A percentile compares a stretch with the other conserved stretches of the same genome.
phyloP scores from a whole-genome alignment of 2,797 vertebrate species.

The Gadopsis marmoratus region DNA sequence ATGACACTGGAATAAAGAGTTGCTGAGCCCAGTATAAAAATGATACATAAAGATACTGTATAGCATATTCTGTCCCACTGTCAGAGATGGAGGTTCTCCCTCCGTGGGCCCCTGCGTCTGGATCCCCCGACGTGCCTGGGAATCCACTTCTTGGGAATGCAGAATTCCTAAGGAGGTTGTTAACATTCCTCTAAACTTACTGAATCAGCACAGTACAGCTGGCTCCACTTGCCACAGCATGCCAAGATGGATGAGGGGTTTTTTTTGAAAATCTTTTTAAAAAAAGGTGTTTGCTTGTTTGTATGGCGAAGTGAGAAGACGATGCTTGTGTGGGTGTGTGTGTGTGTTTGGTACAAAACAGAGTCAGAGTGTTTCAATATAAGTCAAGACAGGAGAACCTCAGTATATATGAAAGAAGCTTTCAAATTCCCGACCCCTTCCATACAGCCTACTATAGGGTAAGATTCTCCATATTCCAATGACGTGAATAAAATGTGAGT shows the following conservation, averaged over 20 bases:
- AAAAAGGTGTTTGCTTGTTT: constrained; percentile 52
- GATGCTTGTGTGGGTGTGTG: constrained; percentile 25
- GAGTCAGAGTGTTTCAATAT: constrained; percentile 61
- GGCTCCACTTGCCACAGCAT: constrained; percentile 69
- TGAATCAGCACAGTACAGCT: constrained; percentile 81
- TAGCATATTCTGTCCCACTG: constrained; percentile 5
- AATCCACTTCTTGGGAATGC: constrained; percentile 71
- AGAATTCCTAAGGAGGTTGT: constrained; percentile 81
- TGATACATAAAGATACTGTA: not conserved
- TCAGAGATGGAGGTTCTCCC: constrained; percentile 49
- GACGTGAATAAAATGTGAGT: constrained; percentile 21
- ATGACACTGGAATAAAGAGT: not conserved
- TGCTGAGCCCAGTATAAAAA: not conserved
- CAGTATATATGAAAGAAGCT: constrained; percentile 73
- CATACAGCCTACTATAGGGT: constrained; percentile 31
- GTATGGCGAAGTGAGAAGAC: constrained; percentile 37
- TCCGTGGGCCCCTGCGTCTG: constrained; percentile 61
- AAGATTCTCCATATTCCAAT: constrained; percentile 17
- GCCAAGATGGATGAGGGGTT: constrained; percentile 52
- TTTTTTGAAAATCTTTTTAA: not conserved
- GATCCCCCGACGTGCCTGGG: constrained; percentile 64
- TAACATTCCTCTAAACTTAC: constrained; percentile 80
- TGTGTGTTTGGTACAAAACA: constrained; percentile 48
- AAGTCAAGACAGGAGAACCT: constrained; percentile 65
- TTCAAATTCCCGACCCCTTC: constrained; percentile 55